Conservation (phyloP, 2,113 vertebrate species). For the Datnioides undecimradiatus region DNA sequence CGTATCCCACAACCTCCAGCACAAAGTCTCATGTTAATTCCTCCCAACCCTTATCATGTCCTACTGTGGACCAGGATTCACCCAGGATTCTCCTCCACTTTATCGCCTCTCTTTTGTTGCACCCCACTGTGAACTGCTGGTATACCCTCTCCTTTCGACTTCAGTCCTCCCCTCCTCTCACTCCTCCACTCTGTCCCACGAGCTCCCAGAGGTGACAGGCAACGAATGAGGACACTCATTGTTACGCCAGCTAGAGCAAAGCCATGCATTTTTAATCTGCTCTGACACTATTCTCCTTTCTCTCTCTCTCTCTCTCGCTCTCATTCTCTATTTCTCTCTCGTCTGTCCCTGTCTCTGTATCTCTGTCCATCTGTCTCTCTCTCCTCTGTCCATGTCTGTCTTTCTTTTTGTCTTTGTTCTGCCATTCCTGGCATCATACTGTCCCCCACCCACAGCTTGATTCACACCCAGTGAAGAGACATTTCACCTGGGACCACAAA, state of each 20-base stretch:
- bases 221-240: conserved; percentile 74
- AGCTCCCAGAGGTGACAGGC: conserved; percentile 71
- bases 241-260: conserved; percentile 63
- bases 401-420: background rate
- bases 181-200: conserved; percentile 38
- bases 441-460: conserved; percentile 38
- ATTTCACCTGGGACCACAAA: conserved; percentile 61
- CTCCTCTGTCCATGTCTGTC: background rate
- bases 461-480: conserved; percentile 49
- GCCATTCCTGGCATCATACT: conserved; percentile 2
- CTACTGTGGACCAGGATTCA: conserved; percentile 17
- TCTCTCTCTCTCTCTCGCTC: background rate
- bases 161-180: background rate
- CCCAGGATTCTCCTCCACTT: background rate
- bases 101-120: background rate
- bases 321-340: background rate
- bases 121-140: background rate
- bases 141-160: background rate
- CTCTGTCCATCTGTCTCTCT: background rate
- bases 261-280: conserved; percentile 77
- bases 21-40: conserved; percentile 33
- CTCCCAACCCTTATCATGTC: conserved; percentile 1
- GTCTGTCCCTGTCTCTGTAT: too few relatives aligned
- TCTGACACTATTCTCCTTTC: conserved; percentile 37
- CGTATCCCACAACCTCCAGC: too few relatives aligned